phyloP scores from a whole-genome alignment of 2,888 invertebrate genomes.

The Amblyjoppa proteus region DNA sequence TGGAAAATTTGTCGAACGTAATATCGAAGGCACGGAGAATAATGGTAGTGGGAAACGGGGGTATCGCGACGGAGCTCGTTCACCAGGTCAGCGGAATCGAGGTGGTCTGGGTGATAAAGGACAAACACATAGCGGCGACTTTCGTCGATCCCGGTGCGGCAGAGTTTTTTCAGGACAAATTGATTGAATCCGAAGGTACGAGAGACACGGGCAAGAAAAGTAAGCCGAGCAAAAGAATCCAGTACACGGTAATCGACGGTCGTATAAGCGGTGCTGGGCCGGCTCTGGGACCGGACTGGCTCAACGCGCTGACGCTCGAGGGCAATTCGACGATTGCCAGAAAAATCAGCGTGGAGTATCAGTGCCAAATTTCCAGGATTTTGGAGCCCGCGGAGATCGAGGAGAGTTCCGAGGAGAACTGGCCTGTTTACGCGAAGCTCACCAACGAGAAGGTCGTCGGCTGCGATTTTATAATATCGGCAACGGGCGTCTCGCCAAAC shows the following conservation, averaged over 20 bases:
- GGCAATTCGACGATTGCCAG: conserved; percentile 86
- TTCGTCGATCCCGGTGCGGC: conserved; percentile 99
- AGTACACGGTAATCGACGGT: conserved; percentile 88
- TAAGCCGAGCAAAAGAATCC: conserved; percentile 87
- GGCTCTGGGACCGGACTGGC: conserved; percentile 99
- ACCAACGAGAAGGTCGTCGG: conserved; percentile 90
- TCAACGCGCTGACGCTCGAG: conserved; percentile 88
- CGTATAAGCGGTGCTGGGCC: conserved; percentile 89
- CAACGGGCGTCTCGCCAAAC: conserved; percentile 95
- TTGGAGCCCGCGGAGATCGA: conserved; percentile 88
- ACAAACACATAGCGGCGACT: conserved; percentile 96
- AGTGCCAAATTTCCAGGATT: conserved; percentile 86
- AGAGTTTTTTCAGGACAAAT: conserved; percentile 92
- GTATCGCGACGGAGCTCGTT: conserved; percentile 98
- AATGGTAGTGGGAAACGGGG: conserved; percentile 97
- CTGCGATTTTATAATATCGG: conserved; percentile 97
- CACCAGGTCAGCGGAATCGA: conserved; percentile 94
- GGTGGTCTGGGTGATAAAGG: conserved; percentile 97
- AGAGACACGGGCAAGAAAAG: conserved; percentile 39
- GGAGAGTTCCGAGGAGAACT: conserved; percentile 83
- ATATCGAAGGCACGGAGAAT: conserved; percentile 90
- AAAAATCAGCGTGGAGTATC: conserved; percentile 84
- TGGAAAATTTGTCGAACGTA: conserved; percentile 91
- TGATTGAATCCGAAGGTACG: conserved; percentile 73
- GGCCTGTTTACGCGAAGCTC: conserved; percentile 91